These are phyloP conservation scores for Erethizon dorsatum DNA, from an alignment of 2,797 vertebrate genomes.

Conservation along the genomic window DNA sequence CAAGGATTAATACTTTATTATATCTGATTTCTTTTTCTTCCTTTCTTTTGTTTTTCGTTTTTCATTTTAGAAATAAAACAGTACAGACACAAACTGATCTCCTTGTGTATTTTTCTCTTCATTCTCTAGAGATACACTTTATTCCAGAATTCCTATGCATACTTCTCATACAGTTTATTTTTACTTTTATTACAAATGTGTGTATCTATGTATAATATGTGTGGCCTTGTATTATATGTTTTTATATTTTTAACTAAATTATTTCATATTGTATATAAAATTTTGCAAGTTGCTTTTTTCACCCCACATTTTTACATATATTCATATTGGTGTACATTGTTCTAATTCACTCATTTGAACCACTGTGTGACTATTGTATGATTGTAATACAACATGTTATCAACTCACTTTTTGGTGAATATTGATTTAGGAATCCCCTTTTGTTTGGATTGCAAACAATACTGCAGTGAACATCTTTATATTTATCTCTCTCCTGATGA, in stretches of 20 bases:
- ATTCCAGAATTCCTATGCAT: constrained; percentile 18
- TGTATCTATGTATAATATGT: background rate
- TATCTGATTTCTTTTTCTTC: background rate
- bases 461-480: background rate
- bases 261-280: background rate
- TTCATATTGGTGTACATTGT: background rate
- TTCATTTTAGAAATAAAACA: constrained; percentile 38
- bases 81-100: constrained; percentile 9
- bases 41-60: background rate
- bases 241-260: constrained; percentile 45
- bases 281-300: constrained; percentile 36
- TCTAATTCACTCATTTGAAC: background rate
- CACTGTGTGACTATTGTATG: background rate
- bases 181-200: constrained; percentile 9
- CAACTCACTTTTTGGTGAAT: background rate
- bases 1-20: background rate
- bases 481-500: background rate
- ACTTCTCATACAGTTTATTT: background rate
- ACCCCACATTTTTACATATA: constrained; percentile 9
- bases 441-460: background rate
- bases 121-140: background rate
- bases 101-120: background rate
- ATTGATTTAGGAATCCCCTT: background rate
- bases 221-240: background rate
- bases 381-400: background rate